Percentiles rank a stretch among this genome's conserved stretches.
These are phyloP conservation scores for Calidris pygmaea DNA, from an alignment of 2,113 vertebrate genomes.

Conservation along the genomic window DNA sequence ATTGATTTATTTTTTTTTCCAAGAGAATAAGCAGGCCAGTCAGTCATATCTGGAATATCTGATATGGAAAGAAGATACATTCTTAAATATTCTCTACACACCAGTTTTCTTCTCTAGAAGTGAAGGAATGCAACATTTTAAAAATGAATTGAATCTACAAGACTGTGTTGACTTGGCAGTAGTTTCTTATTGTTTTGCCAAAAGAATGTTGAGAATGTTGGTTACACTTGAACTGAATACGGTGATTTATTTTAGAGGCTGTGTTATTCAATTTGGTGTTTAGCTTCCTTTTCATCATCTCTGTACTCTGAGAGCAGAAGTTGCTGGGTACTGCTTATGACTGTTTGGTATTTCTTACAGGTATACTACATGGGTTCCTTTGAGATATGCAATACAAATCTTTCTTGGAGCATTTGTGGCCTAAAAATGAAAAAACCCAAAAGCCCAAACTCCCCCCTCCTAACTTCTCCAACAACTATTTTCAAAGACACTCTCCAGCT, in stretches of 20 bases:
- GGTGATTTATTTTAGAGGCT: conserved; percentile 29
- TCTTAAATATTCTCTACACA: not conserved
- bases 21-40: not conserved
- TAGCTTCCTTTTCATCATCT: conserved; percentile 33
- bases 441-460: not conserved
- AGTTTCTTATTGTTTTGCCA: not conserved
- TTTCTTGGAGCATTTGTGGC: not conserved
- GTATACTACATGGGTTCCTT: not conserved
- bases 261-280: conserved; percentile 23
- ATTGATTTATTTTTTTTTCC: not conserved
- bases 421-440: not conserved
- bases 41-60: not conserved
- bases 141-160: not conserved
- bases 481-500: conserved; percentile 41
- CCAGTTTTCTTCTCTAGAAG: not conserved
- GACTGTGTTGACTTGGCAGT: not conserved
- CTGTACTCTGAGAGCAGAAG: not conserved
- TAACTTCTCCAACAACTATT: not conserved
- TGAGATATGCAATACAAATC: conserved; percentile 17
- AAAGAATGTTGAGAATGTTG: not conserved
- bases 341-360: conserved; percentile 21
- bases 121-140: not conserved
- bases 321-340: not conserved
- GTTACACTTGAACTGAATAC: not conserved
- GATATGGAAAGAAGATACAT: not conserved